Evolutionary conservation across 2,797 vertebrate genomes (phyloP).

Genomic region (Melanotaenia maccullochi): DNA sequence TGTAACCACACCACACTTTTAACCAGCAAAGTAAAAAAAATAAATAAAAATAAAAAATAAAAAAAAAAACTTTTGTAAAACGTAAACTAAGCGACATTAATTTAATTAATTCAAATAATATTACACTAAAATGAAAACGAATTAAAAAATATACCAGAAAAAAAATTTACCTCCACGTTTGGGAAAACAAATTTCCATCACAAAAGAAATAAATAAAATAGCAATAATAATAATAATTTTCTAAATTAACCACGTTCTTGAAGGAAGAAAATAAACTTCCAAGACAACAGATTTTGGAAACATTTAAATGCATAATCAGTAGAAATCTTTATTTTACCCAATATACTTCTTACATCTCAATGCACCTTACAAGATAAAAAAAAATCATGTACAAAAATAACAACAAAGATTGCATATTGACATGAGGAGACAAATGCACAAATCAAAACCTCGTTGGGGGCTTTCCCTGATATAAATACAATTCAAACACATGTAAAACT

Average conservation of each 20-base stretch:
- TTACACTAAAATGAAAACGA: not conserved
- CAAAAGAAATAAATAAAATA: not conserved
- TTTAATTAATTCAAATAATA: constrained; percentile 1
- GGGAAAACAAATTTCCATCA: not conserved
- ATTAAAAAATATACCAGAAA: not conserved
- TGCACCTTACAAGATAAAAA: constrained; percentile 80
- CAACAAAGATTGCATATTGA: constrained; percentile 73
- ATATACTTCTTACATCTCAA: constrained; percentile 81
- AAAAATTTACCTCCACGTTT: not conserved
- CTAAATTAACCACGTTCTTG: not conserved
- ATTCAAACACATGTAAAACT: constrained; percentile 48
- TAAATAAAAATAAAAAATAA: no score
- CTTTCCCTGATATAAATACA: constrained; percentile 58
- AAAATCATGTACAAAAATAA: constrained; percentile 84
- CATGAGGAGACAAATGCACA: constrained; percentile 68
- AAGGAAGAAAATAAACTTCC: not conserved
- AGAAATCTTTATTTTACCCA: constrained; percentile 83
- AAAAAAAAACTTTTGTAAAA: constrained; percentile 10
- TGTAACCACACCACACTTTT: constrained; percentile 20
- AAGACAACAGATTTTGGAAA: constrained; percentile 31
- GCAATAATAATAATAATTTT: not conserved
- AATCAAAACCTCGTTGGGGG: constrained; percentile 48
- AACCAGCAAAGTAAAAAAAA: constrained; percentile 18
- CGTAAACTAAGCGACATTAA: not conserved
- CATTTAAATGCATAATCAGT: constrained; percentile 73